Conservation (phyloP, 2,888 invertebrate species). For the Mechanitis messenoides region DNA sequence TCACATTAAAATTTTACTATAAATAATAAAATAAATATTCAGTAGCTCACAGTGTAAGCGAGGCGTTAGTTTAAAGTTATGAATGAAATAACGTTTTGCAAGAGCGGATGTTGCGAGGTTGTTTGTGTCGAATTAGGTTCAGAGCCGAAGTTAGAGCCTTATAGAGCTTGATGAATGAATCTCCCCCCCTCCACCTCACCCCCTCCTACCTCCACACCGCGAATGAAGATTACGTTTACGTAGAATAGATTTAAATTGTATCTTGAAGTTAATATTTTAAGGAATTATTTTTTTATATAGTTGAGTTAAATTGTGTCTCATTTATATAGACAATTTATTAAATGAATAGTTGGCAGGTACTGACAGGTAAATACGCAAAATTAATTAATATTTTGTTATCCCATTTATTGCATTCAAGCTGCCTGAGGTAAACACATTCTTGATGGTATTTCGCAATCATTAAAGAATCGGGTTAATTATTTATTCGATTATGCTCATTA, state of each 20-base stretch:
- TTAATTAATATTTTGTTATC: not conserved
- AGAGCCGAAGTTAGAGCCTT: slow-evolving; percentile 76
- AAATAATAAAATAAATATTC: not conserved
- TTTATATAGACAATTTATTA: too few species aligned
- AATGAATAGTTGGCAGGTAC: not conserved
- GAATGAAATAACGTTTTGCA: slow-evolving; percentile 76
- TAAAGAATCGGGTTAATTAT: slow-evolving; percentile 7
- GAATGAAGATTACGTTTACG: slow-evolving; percentile 23
- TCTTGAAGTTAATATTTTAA: not conserved
- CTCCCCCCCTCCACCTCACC: slow-evolving; percentile 26
- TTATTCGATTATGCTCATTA: slow-evolving; percentile 10
- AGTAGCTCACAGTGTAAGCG: slow-evolving; percentile 43
- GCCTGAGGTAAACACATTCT: slow-evolving; percentile 4
- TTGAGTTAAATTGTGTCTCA: too few species aligned
- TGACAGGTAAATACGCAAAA: not conserved
- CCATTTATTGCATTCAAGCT: not conserved
- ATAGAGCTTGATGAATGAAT: slow-evolving; percentile 75
- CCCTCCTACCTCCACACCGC: slow-evolving; percentile 4
- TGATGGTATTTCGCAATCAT: not conserved
- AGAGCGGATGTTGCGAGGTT: slow-evolving; percentile 77
- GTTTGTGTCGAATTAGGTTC: slow-evolving; percentile 74
- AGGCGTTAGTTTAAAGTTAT: slow-evolving; percentile 59
- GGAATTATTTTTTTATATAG: too few species aligned
- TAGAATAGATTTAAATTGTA: slow-evolving; percentile 14
- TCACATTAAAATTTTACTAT: not conserved